A percentile compares a stretch with the other conserved stretches of the same genome.
These are phyloP conservation scores for Malurus melanocephalus DNA, from an alignment of 2,113 vertebrate species.

Conservation along the genomic window DNA sequence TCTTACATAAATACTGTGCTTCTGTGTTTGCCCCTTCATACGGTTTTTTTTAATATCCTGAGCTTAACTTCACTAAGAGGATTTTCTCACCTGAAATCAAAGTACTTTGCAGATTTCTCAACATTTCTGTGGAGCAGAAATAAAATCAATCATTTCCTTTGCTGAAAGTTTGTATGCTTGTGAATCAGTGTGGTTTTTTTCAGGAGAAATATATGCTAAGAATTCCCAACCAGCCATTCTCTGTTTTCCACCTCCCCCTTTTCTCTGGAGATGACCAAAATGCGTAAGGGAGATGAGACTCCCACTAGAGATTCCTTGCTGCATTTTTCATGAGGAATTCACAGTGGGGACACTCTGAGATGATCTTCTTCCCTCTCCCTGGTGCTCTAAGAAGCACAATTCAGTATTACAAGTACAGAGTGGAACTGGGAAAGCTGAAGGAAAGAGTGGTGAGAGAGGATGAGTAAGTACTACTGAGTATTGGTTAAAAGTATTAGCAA, in stretches of 20 bases:
- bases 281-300: background rate
- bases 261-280: background rate
- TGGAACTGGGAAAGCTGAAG: background rate
- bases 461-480: background rate
- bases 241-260: background rate
- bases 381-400: background rate
- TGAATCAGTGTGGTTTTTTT: background rate
- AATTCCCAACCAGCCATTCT: background rate
- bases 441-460: background rate
- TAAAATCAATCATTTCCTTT: background rate
- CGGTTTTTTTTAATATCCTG: background rate
- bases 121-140: background rate
- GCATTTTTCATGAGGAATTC: constrained; percentile 7
- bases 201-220: background rate
- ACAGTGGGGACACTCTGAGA: background rate
- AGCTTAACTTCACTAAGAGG: background rate
- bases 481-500: background rate
- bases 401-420: background rate
- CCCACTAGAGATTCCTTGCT: background rate
- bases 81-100: background rate
- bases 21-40: background rate
- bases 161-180: background rate
- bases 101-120: background rate
- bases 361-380: background rate
- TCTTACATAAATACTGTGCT: background rate